Percentiles rank a stretch among this genome's conserved stretches.
Evolutionary conservation across 2,888 invertebrate species (phyloP).

Genomic region (Hoplodrina blanda): DNA sequence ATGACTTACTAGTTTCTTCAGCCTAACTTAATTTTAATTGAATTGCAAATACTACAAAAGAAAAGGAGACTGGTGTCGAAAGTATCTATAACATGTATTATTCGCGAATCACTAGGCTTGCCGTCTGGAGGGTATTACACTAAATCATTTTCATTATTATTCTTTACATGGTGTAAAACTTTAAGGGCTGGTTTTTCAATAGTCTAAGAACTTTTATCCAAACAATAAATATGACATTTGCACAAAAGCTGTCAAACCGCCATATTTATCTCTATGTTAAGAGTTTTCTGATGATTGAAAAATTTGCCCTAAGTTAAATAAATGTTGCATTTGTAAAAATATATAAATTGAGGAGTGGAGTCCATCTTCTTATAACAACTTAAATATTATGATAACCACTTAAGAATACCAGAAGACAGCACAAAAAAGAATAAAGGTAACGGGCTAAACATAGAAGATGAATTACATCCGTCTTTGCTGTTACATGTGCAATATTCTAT

Average conservation of each 20-base stretch:
- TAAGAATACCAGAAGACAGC: conserved; percentile 40
- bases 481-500: conserved; percentile 98
- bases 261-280: no score
- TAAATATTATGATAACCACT: conserved; percentile 49
- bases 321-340: not conserved
- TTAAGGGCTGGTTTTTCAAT: no score
- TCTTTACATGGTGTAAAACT: not conserved
- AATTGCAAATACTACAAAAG: no score
- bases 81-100: no score
- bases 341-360: conserved; percentile 6
- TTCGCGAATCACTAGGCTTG: no score
- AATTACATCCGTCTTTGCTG: conserved; percentile 97
- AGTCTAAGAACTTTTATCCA: no score
- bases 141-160: not conserved
- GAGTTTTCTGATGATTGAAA: no score
- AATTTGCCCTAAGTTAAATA: not conserved
- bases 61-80: no score
- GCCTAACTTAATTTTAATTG: not conserved
- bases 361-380: no score
- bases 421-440: conserved; percentile 70
- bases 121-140: no score
- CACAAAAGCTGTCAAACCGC: no score
- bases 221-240: no score
- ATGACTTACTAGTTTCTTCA: not conserved
- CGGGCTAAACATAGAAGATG: conserved; percentile 85